phyloP scores from a whole-genome alignment of 2,888 invertebrate species.

The Perithous albicinctus region DNA sequence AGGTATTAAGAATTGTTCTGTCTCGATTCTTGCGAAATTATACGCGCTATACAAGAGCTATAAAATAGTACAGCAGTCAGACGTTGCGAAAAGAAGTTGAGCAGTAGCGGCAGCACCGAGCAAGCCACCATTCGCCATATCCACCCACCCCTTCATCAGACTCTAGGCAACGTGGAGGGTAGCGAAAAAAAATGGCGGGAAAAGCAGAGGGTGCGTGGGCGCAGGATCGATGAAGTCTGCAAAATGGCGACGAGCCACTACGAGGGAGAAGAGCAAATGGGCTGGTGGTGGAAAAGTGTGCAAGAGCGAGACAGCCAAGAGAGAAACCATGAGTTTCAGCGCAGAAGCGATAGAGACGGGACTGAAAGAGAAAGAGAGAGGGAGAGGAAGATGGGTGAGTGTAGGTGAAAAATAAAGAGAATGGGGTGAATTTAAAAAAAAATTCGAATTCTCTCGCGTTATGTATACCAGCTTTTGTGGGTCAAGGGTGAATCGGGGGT shows the following conservation, averaged over 20 bases:
- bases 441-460: constrained; percentile 73
- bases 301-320: constrained; percentile 33
- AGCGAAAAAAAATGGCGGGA: constrained; percentile 79
- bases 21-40: background rate
- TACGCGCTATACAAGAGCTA: background rate
- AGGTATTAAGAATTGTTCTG: background rate
- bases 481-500: constrained; percentile 78
- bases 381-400: constrained; percentile 51
- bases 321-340: constrained; percentile 43
- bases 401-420: constrained; percentile 54
- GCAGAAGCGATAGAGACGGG: constrained; percentile 56
- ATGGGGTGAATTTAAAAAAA: constrained; percentile 54
- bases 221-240: constrained; percentile 82
- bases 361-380: constrained; percentile 46
- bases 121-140: constrained; percentile 6
- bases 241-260: constrained; percentile 79
- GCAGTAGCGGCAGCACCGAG: constrained; percentile 60
- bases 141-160: constrained; percentile 23
- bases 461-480: constrained; percentile 73
- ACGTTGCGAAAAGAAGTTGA: constrained; percentile 19
- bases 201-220: constrained; percentile 79
- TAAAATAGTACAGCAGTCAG: constrained; percentile 26
- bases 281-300: constrained; percentile 62
- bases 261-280: constrained; percentile 54
- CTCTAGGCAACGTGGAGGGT: constrained; percentile 48